Percentiles rank a stretch among this genome's conserved stretches.
phyloP scores from a whole-genome alignment of 2,888 invertebrate genomes.

The Megalurothrips usitatus region DNA sequence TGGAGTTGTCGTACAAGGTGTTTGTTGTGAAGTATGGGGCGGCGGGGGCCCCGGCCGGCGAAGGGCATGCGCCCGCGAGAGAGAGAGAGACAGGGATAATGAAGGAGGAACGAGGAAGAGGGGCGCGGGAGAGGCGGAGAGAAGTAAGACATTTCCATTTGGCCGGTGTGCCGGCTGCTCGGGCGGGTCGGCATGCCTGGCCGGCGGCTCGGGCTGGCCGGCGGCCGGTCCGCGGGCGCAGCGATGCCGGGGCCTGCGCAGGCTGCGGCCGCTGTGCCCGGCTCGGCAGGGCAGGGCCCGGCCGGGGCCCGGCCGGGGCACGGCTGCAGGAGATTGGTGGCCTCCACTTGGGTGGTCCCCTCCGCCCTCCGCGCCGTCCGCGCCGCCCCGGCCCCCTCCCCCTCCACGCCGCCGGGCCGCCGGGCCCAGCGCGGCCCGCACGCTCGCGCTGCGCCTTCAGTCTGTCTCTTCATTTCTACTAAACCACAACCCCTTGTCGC shows the following conservation, averaged over 20 bases:
- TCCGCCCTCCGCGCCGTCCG: not conserved
- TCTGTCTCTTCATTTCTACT: slow-evolving; percentile 4
- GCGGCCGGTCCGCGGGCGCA: not conserved
- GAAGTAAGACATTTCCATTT: slow-evolving; percentile 26
- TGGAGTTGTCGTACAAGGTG: too few species aligned
- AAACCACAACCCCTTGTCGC: not conserved
- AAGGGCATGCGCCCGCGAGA: too few species aligned
- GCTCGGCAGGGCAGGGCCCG: not conserved
- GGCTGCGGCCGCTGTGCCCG: not conserved
- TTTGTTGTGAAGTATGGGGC: too few species aligned
- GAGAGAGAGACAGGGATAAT: not conserved
- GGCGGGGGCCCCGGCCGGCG: not conserved
- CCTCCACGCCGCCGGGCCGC: not conserved
- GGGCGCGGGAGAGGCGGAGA: not conserved
- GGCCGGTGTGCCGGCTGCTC: slow-evolving; percentile 9
- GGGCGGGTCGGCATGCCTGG: not conserved
- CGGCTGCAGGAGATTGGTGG: slow-evolving; percentile 20
- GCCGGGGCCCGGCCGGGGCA: not conserved
- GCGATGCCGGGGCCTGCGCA: not conserved
- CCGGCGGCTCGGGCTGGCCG: not conserved
- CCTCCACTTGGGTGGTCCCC: slow-evolving; percentile 25
- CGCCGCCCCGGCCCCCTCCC: not conserved
- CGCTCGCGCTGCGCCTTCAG: not conserved
- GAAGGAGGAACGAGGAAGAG: not conserved
- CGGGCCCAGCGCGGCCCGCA: not conserved